Percentiles rank a stretch among this genome's conserved stretches.
Evolutionary conservation across 92 coral and sea anemone species (phyloP).

Genomic region (Umimayanthus kanabou): DNA sequence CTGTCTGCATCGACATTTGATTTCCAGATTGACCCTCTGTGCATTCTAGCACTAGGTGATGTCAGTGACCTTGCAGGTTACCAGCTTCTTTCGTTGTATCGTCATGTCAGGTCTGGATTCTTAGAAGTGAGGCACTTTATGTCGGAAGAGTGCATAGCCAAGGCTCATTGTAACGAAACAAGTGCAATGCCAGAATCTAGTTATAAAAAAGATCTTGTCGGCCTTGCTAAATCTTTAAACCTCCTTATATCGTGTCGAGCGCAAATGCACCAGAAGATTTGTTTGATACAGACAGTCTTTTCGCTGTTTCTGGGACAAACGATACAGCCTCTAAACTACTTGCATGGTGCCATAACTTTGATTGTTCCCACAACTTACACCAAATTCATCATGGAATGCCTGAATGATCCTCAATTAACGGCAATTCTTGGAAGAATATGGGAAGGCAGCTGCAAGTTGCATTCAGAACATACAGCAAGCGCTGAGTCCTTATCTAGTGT

Average conservation of each 20-base stretch:
- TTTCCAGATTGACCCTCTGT: background rate
- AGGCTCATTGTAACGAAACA: background rate
- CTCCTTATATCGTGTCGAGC: background rate
- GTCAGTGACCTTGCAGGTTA: background rate
- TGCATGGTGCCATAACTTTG: background rate
- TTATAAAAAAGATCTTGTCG: background rate
- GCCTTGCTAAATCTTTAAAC: background rate
- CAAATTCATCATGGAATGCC: conserved; percentile 1
- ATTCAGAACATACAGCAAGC: background rate
- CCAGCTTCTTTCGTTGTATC: conserved; percentile 9
- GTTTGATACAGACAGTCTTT: background rate
- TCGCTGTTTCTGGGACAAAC: background rate
- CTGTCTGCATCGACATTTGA: conserved; percentile 15
- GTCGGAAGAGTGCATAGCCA: too few relatives aligned
- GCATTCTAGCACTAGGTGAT: background rate
- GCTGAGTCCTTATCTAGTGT: background rate
- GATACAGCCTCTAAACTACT: background rate
- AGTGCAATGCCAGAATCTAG: background rate
- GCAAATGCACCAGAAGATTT: background rate
- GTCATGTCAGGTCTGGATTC: conserved; percentile 1
- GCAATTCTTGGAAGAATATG: background rate
- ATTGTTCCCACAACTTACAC: background rate
- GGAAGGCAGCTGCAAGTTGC: background rate
- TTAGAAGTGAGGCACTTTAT: background rate
- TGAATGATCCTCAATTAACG: background rate